A percentile compares a stretch with the other conserved stretches of the same genome.
Conservation (phyloP, 2,113 vertebrate genomes). For the Catharus bicknelli region DNA sequence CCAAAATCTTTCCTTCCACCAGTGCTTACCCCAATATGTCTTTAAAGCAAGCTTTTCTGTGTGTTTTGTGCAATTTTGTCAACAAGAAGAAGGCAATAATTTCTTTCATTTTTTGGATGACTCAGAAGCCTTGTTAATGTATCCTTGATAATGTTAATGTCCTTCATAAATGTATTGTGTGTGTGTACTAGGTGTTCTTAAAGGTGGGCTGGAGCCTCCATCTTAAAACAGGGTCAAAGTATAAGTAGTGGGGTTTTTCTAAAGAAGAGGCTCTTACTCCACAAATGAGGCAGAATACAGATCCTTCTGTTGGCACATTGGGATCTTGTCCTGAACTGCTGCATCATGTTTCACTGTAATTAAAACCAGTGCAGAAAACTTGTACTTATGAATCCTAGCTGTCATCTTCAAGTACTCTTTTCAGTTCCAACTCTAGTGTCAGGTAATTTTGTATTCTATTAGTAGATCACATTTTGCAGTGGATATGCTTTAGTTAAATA, state of each 20-base stretch:
- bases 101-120: not conserved
- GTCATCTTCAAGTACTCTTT: not conserved
- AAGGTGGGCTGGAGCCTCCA: not conserved
- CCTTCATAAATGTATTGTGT: rapidly evolving
- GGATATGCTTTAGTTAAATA: not conserved
- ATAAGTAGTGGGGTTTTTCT: not conserved
- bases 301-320: rapidly evolving
- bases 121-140: not conserved
- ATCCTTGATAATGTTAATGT: not conserved
- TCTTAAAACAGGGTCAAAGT: not conserved
- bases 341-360: not conserved
- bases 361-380: not conserved
- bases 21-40: not conserved
- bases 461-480: not conserved
- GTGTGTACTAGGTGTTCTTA: not conserved
- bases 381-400: not conserved
- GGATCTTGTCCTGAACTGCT: not conserved
- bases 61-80: slow-evolving; percentile 4
- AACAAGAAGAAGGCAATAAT: not conserved
- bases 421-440: not conserved
- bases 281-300: not conserved
- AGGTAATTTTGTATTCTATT: not conserved
- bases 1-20: not conserved
- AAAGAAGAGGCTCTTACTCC: not conserved
- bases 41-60: not conserved